Evolutionary conservation across 2,113 vertebrate genomes (phyloP).

Genomic region (Probosciger aterrimus): DNA sequence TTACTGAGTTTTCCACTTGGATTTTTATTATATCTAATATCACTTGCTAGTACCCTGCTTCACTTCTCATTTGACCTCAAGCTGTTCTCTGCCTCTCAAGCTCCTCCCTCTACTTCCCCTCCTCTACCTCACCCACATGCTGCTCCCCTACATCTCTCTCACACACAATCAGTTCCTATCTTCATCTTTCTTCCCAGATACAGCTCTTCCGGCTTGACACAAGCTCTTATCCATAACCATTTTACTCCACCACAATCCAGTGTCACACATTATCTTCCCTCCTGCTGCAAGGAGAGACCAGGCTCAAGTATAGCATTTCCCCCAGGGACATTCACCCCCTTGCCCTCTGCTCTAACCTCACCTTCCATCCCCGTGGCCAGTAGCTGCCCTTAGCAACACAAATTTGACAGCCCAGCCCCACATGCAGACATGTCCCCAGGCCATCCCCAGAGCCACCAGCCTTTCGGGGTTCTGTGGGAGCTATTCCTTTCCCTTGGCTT

Average conservation of each 20-base stretch:
- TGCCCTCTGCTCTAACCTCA: not conserved
- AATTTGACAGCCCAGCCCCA: not conserved
- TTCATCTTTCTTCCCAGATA: not conserved
- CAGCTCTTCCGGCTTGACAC: not conserved
- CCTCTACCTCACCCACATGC: not conserved
- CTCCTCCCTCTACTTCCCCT: not conserved
- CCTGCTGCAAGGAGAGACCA: not conserved
- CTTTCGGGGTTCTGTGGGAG: not conserved
- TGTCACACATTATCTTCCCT: not conserved
- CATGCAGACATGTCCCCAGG: accelerated
- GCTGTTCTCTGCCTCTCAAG: not conserved
- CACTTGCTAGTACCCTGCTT: not conserved
- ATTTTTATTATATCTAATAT: not conserved
- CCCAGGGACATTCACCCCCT: not conserved
- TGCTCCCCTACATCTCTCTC: not conserved
- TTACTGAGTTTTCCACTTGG: not conserved
- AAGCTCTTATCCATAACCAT: not conserved
- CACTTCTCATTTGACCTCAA: not conserved
- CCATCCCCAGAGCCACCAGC: not conserved
- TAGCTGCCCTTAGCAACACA: not conserved
- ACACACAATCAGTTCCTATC: not conserved
- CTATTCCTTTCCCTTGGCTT: not conserved
- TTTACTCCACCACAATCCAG: not conserved
- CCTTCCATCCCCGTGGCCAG: not conserved
- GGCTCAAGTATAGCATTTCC: not conserved